Percentiles rank a stretch among this genome's conserved stretches.
Conservation (phyloP, 2,113 vertebrate genomes). For the Cephalopterus ornatus region DNA sequence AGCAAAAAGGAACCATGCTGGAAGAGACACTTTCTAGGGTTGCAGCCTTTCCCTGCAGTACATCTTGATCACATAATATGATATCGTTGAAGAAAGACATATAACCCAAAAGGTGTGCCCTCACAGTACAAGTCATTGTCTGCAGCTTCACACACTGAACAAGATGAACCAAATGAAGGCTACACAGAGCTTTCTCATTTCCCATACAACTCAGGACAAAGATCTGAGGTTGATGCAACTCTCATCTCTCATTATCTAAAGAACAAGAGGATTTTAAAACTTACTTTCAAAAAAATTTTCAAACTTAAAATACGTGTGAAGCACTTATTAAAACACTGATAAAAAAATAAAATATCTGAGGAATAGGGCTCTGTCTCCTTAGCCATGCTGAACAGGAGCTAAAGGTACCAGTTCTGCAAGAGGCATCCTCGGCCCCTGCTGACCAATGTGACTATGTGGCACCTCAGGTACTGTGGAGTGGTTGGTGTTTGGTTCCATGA, state of each 20-base stretch:
- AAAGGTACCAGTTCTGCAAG: neutral
- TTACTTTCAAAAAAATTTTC: neutral
- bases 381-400: neutral
- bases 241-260: neutral
- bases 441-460: neutral
- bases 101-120: neutral
- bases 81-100: neutral
- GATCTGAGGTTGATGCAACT: neutral
- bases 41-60: neutral
- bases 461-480: neutral
- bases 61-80: neutral
- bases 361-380: neutral
- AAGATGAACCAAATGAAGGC: neutral
- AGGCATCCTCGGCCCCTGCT: neutral
- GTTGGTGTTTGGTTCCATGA: neutral
- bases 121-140: neutral
- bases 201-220: neutral
- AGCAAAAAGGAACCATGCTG: neutral
- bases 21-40: neutral
- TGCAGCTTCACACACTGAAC: neutral
- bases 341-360: neutral
- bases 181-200: neutral
- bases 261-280: neutral
- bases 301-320: neutral
- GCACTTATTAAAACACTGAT: neutral